Evolutionary conservation across 1,140 invertebrate genomes (phyloP).

Genomic region (Drosophila lini): DNA sequence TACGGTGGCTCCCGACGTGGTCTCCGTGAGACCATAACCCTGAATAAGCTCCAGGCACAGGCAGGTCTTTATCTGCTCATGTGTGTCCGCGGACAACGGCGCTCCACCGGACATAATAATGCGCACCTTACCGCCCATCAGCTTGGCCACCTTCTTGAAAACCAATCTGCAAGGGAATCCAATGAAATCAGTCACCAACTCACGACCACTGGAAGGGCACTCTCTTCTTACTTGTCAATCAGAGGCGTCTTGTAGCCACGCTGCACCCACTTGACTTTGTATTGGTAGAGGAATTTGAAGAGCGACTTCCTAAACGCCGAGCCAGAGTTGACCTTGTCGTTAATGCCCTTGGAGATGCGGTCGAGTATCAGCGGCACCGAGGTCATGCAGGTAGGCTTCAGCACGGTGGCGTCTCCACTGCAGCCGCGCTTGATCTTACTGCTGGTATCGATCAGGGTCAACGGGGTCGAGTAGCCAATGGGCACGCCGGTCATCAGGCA

Average conservation of each 20-base stretch:
- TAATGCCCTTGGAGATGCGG: slow-evolving; percentile 97
- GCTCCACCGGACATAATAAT: slow-evolving; percentile 96
- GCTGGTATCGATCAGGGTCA: slow-evolving; percentile 97
- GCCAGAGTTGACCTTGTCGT: slow-evolving; percentile 93
- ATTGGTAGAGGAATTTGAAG: slow-evolving; percentile 96
- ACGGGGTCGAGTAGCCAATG: slow-evolving; percentile 97
- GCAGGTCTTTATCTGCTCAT: slow-evolving; percentile 96
- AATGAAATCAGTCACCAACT: not conserved
- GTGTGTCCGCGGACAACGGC: slow-evolving; percentile 97
- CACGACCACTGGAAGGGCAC: not conserved
- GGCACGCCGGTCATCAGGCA: slow-evolving; percentile 93
- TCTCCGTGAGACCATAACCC: slow-evolving; percentile 99
- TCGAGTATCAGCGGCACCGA: slow-evolving; percentile 98
- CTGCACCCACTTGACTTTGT: slow-evolving; percentile 94
- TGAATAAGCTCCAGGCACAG: slow-evolving; percentile 95
- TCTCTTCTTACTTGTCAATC: slow-evolving; percentile 87
- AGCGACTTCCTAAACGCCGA: slow-evolving; percentile 90
- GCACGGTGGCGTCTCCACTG: slow-evolving; percentile 94
- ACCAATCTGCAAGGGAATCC: slow-evolving; percentile 85
- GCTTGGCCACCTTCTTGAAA: slow-evolving; percentile 90
- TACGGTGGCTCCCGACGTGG: slow-evolving; percentile 95
- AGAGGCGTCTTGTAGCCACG: slow-evolving; percentile 94
- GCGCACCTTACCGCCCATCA: slow-evolving; percentile 94
- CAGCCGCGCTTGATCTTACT: slow-evolving; percentile 97
- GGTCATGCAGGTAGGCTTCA: slow-evolving; percentile 97